phyloP scores from a whole-genome alignment of 2,113 vertebrate genomes.

The Pelmatolapia mariae region DNA sequence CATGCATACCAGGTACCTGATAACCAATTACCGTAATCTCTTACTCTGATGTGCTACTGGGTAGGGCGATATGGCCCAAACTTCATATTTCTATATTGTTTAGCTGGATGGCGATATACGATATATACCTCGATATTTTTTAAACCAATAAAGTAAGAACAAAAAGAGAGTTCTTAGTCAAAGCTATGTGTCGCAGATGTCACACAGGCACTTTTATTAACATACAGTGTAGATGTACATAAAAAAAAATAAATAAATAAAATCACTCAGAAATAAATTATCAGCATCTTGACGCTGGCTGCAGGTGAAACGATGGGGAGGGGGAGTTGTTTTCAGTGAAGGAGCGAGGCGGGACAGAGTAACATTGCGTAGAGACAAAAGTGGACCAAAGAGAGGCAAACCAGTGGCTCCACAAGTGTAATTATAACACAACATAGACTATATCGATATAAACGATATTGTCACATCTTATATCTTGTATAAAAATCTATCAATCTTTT shows the following conservation, averaged over 20 bases:
- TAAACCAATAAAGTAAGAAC: neutral
- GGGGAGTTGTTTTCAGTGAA: neutral
- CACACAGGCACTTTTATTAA: neutral
- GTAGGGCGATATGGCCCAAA: neutral
- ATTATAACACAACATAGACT: neutral
- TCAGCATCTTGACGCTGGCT: neutral
- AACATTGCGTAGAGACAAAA: neutral
- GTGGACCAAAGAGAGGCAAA: neutral
- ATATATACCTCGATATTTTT: neutral
- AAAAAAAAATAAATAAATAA: rapidly evolving
- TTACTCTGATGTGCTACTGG: neutral
- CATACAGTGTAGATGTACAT: neutral
- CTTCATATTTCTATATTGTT: neutral
- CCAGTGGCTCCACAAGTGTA: neutral
- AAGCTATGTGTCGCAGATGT: neutral
- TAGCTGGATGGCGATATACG: neutral
- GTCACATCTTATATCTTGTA: neutral
- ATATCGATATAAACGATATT: neutral
- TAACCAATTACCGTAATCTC: neutral
- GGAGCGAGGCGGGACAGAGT: neutral
- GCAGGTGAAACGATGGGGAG: neutral
- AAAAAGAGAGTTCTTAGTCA: neutral
- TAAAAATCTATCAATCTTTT: neutral
- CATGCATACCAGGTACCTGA: neutral
- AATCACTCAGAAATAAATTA: neutral